Conservation (phyloP, 2,888 invertebrate genomes). For the Lumbricus terrestris region DNA sequence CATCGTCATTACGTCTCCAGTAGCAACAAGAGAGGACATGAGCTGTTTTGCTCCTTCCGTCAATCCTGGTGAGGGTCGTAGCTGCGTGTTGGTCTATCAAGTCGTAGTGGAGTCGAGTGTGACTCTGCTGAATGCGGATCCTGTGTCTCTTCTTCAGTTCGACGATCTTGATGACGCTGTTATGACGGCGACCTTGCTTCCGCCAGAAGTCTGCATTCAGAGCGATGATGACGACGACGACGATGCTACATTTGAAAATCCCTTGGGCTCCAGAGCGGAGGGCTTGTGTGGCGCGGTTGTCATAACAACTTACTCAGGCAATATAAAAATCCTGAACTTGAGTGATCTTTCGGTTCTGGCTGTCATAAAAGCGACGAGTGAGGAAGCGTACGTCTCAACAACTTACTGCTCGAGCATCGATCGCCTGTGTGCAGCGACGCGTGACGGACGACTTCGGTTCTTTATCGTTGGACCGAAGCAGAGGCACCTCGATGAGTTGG, state of each 20-base stretch:
- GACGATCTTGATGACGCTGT: constrained; percentile 42
- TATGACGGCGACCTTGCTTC: constrained; percentile 46
- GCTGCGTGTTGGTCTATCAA: constrained; percentile 31
- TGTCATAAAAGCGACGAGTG: constrained; percentile 60
- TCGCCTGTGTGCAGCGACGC: constrained; percentile 79
- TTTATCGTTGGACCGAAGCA: constrained; percentile 37
- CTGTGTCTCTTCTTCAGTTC: constrained; percentile 60
- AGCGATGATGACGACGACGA: constrained; percentile 15
- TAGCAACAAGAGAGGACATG: constrained; percentile 16
- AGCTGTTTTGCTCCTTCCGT: neutral
- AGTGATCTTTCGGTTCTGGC: constrained; percentile 71
- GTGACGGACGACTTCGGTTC: constrained; percentile 78
- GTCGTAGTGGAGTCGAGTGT: constrained; percentile 51
- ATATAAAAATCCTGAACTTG: constrained; percentile 72
- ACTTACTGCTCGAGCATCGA: constrained; percentile 68
- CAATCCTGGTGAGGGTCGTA: neutral
- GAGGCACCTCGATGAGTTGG: constrained; percentile 21
- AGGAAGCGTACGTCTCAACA: neutral
- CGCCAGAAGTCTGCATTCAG: constrained; percentile 41
- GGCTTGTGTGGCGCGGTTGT: constrained; percentile 14
- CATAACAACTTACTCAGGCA: constrained; percentile 71
- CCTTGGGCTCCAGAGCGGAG: neutral
- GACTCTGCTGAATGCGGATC: constrained; percentile 66
- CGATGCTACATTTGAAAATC: neutral
- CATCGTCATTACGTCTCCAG: constrained; percentile 59